These are phyloP conservation scores for Meloidogyne chitwoodi DNA, from an alignment of 1,140 invertebrate species.

Conservation along the genomic window DNA sequence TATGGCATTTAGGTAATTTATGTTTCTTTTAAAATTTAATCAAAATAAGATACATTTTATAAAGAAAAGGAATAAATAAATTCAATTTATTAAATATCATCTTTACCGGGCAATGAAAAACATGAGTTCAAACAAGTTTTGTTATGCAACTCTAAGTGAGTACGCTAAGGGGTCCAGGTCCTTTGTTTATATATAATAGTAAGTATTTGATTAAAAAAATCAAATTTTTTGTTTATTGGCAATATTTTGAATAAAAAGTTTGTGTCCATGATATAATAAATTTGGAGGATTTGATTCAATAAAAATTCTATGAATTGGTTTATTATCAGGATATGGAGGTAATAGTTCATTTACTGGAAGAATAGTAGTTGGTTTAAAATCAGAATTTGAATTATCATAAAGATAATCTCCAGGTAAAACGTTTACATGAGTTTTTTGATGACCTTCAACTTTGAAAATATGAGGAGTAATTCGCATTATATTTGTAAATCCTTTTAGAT, in stretches of 20 bases:
- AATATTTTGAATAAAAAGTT: constrained; percentile 5
- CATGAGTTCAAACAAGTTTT: too few relatives aligned
- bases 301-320: constrained; percentile 31
- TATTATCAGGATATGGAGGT: constrained; percentile 1
- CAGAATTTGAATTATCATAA: constrained; percentile 17
- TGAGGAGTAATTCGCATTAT: constrained; percentile 19
- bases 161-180: too few relatives aligned
- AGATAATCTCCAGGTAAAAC: constrained; percentile 32
- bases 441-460: constrained; percentile 5
- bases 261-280: constrained; percentile 4
- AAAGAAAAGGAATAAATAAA: too few relatives aligned
- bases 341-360: neutral
- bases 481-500: neutral
- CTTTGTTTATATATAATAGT: too few relatives aligned
- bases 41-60: too few relatives aligned
- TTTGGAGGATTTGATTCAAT: neutral
- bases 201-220: too few relatives aligned
- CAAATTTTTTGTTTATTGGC: neutral
- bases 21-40: too few relatives aligned
- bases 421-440: neutral
- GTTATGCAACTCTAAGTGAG: too few relatives aligned
- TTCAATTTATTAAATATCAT: too few relatives aligned
- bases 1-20: too few relatives aligned
- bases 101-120: too few relatives aligned
- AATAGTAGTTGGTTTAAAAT: constrained; percentile 8